Conservation (phyloP, 1,140 invertebrate species). For the Cotesia glomerata region DNA sequence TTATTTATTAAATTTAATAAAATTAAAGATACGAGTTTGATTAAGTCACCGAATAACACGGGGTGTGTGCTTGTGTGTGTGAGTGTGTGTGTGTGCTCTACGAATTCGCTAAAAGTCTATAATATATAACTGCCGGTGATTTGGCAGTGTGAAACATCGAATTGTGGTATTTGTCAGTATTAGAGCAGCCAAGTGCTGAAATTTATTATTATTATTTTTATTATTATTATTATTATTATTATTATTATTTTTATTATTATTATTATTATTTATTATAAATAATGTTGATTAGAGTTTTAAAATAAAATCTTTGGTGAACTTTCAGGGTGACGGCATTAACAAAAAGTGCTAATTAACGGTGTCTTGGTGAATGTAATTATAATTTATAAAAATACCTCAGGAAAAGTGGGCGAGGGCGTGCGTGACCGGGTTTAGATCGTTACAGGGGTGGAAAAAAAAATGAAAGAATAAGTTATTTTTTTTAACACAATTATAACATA, state of each 20-base stretch:
- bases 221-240: background rate
- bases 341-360: conserved; percentile 22
- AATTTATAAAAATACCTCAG: background rate
- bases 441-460: conserved; percentile 6
- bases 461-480: background rate
- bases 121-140: conserved; percentile 19
- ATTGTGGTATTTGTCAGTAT: conserved; percentile 9
- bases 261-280: background rate
- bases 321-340: background rate
- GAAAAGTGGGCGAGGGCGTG: conserved; percentile 21
- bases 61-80: background rate
- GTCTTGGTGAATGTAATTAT: conserved; percentile 23
- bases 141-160: conserved; percentile 21
- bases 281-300: background rate
- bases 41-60: background rate
- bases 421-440: conserved; percentile 20
- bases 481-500: background rate
- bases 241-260: conserved; percentile 10
- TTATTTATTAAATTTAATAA: too few species aligned
- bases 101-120: background rate
- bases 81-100: conserved; percentile 10
- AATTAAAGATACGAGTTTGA: too few species aligned
- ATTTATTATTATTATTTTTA: background rate
- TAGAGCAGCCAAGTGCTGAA: background rate
- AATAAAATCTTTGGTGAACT: background rate